Conservation (phyloP, 2,797 vertebrate genomes). For the Argya squamiceps region DNA sequence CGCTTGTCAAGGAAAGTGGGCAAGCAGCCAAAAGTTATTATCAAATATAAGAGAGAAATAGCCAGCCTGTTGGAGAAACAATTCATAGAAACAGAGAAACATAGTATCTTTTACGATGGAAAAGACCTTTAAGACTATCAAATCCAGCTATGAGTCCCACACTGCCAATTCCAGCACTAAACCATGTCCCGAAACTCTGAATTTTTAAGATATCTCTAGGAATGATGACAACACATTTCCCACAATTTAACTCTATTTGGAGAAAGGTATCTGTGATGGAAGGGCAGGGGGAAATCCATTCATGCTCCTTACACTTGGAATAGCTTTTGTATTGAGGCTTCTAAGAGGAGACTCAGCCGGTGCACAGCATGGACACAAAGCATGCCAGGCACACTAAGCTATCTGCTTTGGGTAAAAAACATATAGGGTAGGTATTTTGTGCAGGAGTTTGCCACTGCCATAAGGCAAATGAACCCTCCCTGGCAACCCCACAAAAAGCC, state of each 20-base stretch:
- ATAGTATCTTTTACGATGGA: not conserved
- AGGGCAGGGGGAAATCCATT: not conserved
- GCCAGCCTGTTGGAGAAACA: not conserved
- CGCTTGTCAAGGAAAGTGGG: not conserved
- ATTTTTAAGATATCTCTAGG: not conserved
- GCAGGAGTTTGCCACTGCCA: not conserved
- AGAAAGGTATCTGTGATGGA: not conserved
- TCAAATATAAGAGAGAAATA: not conserved
- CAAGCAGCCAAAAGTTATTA: slow-evolving; percentile 35
- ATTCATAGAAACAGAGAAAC: not conserved
- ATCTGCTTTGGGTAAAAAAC: not conserved
- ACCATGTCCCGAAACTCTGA: not conserved
- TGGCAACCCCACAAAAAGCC: not conserved
- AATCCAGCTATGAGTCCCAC: not conserved
- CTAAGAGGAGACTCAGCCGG: not conserved
- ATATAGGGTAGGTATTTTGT: rapidly evolving
- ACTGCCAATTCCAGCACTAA: not conserved
- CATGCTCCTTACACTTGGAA: not conserved
- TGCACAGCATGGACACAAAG: not conserved
- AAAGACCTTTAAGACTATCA: not conserved
- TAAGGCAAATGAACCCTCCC: not conserved
- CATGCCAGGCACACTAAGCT: not conserved
- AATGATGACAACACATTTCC: not conserved
- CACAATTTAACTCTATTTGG: not conserved
- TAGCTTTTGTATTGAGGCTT: not conserved